These are phyloP conservation scores for Chroicocephalus ridibundus DNA, from an alignment of 2,113 vertebrate species.

Conservation along the genomic window DNA sequence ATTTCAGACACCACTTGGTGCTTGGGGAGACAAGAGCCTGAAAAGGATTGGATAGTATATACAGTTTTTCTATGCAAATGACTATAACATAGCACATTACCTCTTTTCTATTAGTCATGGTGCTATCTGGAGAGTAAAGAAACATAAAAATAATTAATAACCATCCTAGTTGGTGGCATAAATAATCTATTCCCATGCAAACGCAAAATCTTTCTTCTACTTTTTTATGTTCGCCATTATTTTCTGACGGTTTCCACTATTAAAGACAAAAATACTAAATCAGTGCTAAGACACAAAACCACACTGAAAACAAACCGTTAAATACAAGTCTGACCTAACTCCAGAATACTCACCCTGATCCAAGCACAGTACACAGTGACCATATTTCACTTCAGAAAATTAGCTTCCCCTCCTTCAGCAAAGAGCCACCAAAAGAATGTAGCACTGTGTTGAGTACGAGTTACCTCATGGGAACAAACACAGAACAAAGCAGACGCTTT, in stretches of 20 bases:
- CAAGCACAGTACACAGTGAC: background rate
- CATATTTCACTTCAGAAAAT: conserved; percentile 35
- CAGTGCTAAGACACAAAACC: background rate
- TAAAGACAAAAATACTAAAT: background rate
- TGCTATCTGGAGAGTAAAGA: background rate
- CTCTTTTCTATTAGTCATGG: background rate
- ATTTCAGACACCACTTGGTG: background rate
- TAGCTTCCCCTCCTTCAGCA: background rate
- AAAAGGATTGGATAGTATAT: background rate
- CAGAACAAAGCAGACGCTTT: background rate
- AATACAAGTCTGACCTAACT: background rate
- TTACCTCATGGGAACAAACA: conserved; percentile 43
- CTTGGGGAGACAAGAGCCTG: background rate
- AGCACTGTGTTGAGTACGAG: background rate
- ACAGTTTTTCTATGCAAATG: background rate
- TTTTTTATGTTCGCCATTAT: background rate
- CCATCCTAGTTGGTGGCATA: background rate
- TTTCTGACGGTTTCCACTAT: background rate
- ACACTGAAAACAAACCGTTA: background rate
- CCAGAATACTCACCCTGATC: background rate
- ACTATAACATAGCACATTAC: background rate
- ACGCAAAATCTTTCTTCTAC: background rate
- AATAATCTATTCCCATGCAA: background rate
- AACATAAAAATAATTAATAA: background rate
- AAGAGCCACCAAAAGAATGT: background rate